Evolutionary conservation across 2,113 vertebrate species (phyloP).

Genomic region (Petromus typicus): DNA sequence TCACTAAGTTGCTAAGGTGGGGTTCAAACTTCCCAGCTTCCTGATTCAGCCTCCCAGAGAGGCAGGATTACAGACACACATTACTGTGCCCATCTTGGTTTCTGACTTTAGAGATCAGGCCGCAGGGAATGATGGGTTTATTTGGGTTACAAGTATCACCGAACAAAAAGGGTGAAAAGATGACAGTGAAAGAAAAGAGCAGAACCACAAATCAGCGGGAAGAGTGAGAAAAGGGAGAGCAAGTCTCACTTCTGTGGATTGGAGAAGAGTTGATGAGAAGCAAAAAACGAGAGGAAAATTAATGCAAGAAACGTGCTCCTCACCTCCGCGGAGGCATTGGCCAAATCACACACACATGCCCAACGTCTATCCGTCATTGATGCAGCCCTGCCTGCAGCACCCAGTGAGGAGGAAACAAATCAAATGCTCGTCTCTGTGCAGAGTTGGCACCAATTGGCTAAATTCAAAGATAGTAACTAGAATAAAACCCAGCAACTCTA

Average conservation of each 20-base stretch:
- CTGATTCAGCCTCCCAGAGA: neutral
- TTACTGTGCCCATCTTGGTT: neutral
- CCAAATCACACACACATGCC: too few species aligned
- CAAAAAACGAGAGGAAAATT: neutral
- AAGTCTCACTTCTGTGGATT: neutral
- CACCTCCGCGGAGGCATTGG: rapidly evolving
- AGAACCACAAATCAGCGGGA: neutral
- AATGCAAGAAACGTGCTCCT: neutral
- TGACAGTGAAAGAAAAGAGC: neutral
- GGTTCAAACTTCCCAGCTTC: neutral
- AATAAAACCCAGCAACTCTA: neutral
- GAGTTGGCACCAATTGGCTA: too few species aligned
- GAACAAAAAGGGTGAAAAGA: neutral
- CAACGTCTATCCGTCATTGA: neutral
- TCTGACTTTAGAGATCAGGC: neutral
- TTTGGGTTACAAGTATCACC: neutral
- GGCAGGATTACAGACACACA: neutral
- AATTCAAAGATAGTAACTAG: neutral
- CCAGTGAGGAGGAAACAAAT: too few species aligned
- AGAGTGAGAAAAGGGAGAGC: neutral
- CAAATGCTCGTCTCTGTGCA: neutral
- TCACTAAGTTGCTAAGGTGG: neutral
- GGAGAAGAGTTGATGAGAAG: neutral
- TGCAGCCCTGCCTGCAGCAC: rapidly evolving
- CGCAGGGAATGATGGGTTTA: neutral